phyloP scores from a whole-genome alignment of 2,797 vertebrate species.

The Argentina silus region DNA sequence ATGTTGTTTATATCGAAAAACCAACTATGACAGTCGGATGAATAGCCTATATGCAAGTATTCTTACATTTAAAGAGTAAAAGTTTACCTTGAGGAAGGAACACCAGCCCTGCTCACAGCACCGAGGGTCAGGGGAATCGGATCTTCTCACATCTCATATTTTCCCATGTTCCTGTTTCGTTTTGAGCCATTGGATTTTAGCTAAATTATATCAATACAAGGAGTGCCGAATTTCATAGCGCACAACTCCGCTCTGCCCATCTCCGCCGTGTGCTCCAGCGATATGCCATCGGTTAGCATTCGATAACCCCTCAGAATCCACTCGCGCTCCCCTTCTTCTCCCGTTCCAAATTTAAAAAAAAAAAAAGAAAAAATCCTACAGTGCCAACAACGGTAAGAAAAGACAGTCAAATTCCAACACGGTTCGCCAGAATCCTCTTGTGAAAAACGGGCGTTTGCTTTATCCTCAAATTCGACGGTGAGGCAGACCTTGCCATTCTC shows the following conservation, averaged over 20 bases:
- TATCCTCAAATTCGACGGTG: conserved; percentile 46
- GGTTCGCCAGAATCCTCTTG: conserved; percentile 38
- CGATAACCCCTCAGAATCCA: conserved; percentile 39
- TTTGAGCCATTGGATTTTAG: conserved; percentile 48
- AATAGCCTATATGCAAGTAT: conserved; percentile 3
- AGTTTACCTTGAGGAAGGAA: conserved; percentile 68
- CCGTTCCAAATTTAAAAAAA: conserved; percentile 1
- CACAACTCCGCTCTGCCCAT: conserved; percentile 54
- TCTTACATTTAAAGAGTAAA: conserved; percentile 32
- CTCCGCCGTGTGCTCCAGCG: conserved; percentile 28
- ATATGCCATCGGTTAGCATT: conserved; percentile 38
- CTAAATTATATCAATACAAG: conserved; percentile 43
- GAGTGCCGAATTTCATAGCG: conserved; percentile 42
- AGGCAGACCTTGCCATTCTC: conserved; percentile 45
- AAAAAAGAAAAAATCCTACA: conserved; percentile 37
- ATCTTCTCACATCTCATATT: conserved; percentile 62
- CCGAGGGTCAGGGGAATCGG: conserved; percentile 54
- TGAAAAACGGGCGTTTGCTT: conserved; percentile 57
- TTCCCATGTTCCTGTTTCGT: conserved; percentile 52
- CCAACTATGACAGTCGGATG: background rate
- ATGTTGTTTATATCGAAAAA: background rate
- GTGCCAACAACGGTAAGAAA: conserved; percentile 14
- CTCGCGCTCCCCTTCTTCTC: conserved; percentile 17
- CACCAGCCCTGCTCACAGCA: conserved; percentile 58
- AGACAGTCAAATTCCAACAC: conserved; percentile 56